Evolutionary conservation across 2,113 vertebrate genomes (phyloP).

Genomic region (Zeus faber): DNA sequence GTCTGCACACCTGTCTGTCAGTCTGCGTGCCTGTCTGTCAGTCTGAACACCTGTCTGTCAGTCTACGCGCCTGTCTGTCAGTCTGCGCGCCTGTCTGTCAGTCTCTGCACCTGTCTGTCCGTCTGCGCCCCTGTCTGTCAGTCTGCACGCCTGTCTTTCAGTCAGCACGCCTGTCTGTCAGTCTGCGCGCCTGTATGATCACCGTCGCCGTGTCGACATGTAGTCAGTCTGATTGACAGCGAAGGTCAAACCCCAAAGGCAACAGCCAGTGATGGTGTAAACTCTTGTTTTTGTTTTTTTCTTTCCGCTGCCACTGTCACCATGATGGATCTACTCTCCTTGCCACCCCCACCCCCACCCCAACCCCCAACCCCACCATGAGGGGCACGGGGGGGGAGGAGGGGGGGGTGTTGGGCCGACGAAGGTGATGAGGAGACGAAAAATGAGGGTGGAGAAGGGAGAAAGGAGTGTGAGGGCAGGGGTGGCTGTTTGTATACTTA

Average conservation of each 20-base stretch:
- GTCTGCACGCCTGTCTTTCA: not conserved
- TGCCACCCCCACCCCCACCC: constrained; percentile 1
- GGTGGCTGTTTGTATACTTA: constrained; percentile 13
- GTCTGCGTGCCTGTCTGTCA: too few species aligned
- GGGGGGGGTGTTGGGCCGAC: not conserved
- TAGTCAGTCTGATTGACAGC: constrained; percentile 21
- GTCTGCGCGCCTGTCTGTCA: too few species aligned
- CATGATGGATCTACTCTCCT: constrained; percentile 57
- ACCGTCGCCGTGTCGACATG: not conserved
- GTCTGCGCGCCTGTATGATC: not conserved
- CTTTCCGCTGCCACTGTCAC: constrained; percentile 40
- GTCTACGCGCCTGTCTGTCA: too few species aligned
- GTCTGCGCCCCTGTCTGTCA: not conserved
- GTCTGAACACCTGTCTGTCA: too few species aligned
- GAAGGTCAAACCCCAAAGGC: constrained; percentile 47
- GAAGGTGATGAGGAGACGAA: constrained; percentile 5
- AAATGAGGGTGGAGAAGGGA: not conserved
- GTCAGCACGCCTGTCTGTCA: not conserved
- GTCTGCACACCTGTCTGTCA: too few species aligned
- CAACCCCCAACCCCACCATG: constrained; percentile 17
- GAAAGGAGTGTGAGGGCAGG: not conserved
- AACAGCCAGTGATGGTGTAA: not conserved
- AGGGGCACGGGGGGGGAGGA: not conserved
- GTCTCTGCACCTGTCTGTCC: not conserved
- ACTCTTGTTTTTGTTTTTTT: constrained; percentile 25